phyloP scores from a whole-genome alignment of 2,888 invertebrate genomes.

The Orthonevra nobilis region DNA sequence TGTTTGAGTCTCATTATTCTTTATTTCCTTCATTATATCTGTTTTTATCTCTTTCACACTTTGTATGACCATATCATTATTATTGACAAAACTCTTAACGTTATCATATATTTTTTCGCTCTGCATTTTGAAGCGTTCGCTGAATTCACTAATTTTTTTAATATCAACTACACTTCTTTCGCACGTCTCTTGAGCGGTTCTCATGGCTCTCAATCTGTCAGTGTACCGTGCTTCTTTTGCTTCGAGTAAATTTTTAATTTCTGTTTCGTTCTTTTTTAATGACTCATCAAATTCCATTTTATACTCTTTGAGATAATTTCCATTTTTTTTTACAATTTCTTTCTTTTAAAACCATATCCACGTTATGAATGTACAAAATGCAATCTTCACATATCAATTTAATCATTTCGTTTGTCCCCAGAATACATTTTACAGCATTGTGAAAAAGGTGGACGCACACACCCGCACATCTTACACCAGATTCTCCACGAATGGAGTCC shows the following conservation, averaged over 20 bases:
- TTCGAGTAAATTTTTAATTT: conserved; percentile 4
- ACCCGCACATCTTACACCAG: neutral
- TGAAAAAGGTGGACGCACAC: neutral
- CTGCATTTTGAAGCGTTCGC: neutral
- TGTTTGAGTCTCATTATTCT: too few relatives aligned
- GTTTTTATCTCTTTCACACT: too few relatives aligned
- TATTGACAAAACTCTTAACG: too few relatives aligned
- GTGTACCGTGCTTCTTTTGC: neutral
- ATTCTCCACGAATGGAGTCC: neutral
- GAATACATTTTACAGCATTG: neutral
- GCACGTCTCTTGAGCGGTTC: conserved; percentile 10
- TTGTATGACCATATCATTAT: too few relatives aligned
- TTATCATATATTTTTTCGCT: neutral
- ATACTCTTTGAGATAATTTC: neutral
- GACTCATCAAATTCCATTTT: neutral
- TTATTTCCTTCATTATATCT: too few relatives aligned
- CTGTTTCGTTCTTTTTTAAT: neutral
- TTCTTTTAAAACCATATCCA: neutral
- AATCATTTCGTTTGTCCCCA: neutral
- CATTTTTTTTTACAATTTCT: neutral
- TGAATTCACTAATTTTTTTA: neutral
- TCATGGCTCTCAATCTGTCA: neutral
- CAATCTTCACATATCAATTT: neutral
- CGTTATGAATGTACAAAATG: neutral
- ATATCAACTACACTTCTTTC: conserved; percentile 13